Base-by-base conservation (phyloP, 1,140 invertebrate genomes). In the Archivesica marissinica region DNA sequence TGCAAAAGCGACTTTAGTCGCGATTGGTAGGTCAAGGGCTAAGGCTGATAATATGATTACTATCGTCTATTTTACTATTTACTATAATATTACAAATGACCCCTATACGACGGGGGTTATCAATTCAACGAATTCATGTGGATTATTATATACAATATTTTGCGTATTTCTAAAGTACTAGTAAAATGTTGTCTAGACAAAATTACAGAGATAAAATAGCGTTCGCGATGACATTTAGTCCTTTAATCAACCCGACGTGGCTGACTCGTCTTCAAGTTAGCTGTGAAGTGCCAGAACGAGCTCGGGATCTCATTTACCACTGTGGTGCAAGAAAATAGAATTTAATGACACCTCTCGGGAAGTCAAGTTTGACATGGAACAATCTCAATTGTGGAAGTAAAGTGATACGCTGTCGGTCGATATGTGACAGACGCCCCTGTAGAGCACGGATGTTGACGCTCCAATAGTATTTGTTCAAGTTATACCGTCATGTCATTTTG, bases 291-390 rank as follows among this genome's bases (percentile, higher is more conserved):
- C 54, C 25, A 59, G 25, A 59, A 15, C n/a, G 3, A 59, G 13
- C 25, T 28, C 54, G 25, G n/a, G 7, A 11, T 70, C 66, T 70
- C 38, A 70, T 70, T 44, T 70, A n/a, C 39, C 9, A 44, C 66
- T 3, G 66, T 11, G 23, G 17, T 44, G 23, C 38, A 70, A 23
- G 23, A 11, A 66, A 70, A 70, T 44, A 13, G 39, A 70, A 70
- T 28, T 70, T 44, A 70, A 44, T 70, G 39, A n/a, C n/a, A 70
- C 9, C 39, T 23, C 39, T n/a, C 35, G 47, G 66, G 66, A 25
- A 70, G 39, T 41, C 38, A 23, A 23, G 66, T 70, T 66, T 70
- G 66, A 70, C 66, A 70, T 7, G 66, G 0, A 70, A 41, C 66
- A 44, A 47, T 70, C 66, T 44, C 66, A 70, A 70, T 70, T 47